Percentiles rank a stretch among this genome's conserved stretches.
phyloP scores from a whole-genome alignment of 2,797 vertebrate genomes.

The Yasuhikotakia modesta region DNA sequence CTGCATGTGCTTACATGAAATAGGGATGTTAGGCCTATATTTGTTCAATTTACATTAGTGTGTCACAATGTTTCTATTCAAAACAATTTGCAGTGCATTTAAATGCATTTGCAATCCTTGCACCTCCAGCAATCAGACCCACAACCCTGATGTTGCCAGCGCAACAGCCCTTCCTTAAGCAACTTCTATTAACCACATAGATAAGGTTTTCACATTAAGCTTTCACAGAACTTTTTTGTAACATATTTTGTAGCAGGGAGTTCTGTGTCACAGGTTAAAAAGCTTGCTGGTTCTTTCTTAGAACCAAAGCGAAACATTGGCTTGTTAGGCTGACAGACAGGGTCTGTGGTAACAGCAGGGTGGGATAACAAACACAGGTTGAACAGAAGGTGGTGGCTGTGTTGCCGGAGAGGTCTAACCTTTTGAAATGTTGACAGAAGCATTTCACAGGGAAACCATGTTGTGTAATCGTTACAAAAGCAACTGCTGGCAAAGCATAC shows the following conservation, averaged over 20 bases:
- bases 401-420: constrained; percentile 65
- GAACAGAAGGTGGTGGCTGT: constrained; percentile 33
- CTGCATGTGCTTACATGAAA: constrained; percentile 9
- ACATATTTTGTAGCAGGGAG: background rate
- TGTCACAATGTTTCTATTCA: background rate
- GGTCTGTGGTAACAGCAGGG: constrained; percentile 48
- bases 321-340: constrained; percentile 30
- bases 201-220: background rate
- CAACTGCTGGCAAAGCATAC: constrained; percentile 37
- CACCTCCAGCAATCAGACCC: background rate
- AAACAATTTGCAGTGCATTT: background rate
- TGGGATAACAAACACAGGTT: constrained; percentile 38
- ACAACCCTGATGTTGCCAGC: too few species aligned
- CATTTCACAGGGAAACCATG: constrained; percentile 61
- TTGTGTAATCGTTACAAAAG: constrained; percentile 64
- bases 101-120: background rate
- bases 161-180: background rate
- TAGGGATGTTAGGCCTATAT: background rate
- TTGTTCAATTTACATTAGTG: background rate
- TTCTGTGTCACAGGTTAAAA: background rate
- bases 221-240: too few species aligned
- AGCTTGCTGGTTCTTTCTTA: background rate
- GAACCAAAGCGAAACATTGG: constrained; percentile 8
- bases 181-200: background rate
- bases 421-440: constrained; percentile 70